Percentiles rank a stretch among this genome's conserved stretches.
These are phyloP conservation scores for Ispidina picta DNA, from an alignment of 2,797 vertebrate genomes.

Conservation along the genomic window DNA sequence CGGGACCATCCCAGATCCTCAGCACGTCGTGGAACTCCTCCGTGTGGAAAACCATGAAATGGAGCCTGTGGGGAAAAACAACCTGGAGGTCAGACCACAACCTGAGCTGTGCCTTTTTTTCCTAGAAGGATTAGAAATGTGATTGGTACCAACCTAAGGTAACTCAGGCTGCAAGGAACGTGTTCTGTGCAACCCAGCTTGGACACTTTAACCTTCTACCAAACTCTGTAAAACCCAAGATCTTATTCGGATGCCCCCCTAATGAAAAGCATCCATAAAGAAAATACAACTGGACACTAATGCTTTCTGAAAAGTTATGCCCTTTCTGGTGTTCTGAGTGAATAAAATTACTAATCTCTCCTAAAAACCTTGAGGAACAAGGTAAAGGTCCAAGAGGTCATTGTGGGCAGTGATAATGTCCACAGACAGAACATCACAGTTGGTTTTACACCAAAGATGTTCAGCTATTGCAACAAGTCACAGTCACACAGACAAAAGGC, in stretches of 20 bases:
- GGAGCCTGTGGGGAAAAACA: conserved; percentile 79
- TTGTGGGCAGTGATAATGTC: rapidly evolving
- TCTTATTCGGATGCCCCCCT: not conserved
- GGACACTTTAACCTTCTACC: not conserved
- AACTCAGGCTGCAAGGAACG: too few relatives aligned
- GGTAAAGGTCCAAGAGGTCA: not conserved
- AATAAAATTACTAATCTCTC: not conserved
- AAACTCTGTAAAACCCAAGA: not conserved
- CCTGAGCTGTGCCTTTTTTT: not conserved
- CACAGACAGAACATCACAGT: not conserved
- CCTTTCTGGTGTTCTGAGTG: not conserved
- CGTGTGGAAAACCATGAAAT: conserved; percentile 96
- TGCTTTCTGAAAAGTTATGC: not conserved
- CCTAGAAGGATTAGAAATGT: not conserved
- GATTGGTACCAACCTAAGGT: not conserved
- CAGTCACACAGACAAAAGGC: not conserved
- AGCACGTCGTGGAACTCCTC: conserved; percentile 96
- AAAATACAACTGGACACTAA: rapidly evolving
- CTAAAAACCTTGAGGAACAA: not conserved
- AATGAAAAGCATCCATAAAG: not conserved
- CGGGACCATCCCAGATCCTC: conserved; percentile 94
- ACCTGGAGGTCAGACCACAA: not conserved
- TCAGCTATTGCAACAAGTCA: not conserved
- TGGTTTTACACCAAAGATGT: not conserved
- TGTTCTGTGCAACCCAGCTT: not conserved